Base-by-base conservation (phyloP, 2,113 vertebrate genomes). In the Clarias magur region DNA sequence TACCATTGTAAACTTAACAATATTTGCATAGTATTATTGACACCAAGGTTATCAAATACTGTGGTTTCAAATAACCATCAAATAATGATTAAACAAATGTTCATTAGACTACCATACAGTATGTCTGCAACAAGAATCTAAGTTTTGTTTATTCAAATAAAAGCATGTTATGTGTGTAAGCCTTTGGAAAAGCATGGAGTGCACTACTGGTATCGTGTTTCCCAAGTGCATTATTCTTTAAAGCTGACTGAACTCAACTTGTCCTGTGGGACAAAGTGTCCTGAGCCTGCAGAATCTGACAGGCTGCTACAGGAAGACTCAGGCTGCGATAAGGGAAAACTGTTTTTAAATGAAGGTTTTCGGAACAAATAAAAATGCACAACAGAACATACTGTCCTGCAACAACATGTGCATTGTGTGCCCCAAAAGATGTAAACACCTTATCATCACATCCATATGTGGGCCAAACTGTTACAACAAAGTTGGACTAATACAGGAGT, bases 251-350 rank as follows among this genome's bases (percentile, higher is more conserved):
- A 86, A 34, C 27, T 83, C 2, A 79, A 67, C 53, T n/a, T 59
- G 57, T 88, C 85, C 88, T 87, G 59, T 30, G 57, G 84, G 78
- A 80, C 54, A 84, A 65, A 82, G 62, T 68, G 27, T 70, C 56
- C 62, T 53, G 38, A 85, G 23, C 76, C 76, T 72, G 48, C 68
- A 62, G 70, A 60, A n/a, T 83, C 67, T 5, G 9, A 63, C 17
- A 3, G 16, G 3, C 80, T 17, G 8, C 82, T 27, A 11, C 25
- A 48, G 4, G 65, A 82, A 57, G 82, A 56, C n/a, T 59, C 23
- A 84, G 3, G 3, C 16, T 30, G 13, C 53, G 30, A 67, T 54
- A 84, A 85, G 23, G 3, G 30, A 27, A 19, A 76, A n/a, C 23
- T 16, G 9, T 59, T 34, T 84, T 17, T 72, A 2, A 34, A 34